Evolutionary conservation across 2,888 invertebrate genomes (phyloP).

Genomic region (Vanessa cardui): DNA sequence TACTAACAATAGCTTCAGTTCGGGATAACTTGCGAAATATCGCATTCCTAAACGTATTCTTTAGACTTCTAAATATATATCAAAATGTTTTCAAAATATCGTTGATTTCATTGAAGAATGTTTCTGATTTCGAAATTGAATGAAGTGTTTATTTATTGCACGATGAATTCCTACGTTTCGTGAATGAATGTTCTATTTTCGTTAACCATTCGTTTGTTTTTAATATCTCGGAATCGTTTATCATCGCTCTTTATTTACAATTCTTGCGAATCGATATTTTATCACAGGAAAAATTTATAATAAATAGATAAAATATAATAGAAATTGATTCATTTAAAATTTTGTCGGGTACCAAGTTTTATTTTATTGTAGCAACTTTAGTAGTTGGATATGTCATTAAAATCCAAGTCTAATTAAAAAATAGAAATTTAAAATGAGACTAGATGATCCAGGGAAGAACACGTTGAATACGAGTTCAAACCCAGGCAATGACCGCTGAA

Average conservation of each 20-base stretch:
- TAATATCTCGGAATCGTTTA: neutral
- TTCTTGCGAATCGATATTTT: neutral
- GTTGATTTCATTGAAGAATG: slow-evolving; percentile 17
- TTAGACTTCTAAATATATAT: slow-evolving; percentile 15
- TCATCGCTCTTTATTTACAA: neutral
- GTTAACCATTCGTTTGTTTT: neutral
- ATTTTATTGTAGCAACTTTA: no score
- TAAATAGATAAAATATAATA: no score
- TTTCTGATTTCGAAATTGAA: slow-evolving; percentile 15
- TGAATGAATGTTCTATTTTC: neutral
- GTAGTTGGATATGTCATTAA: no score
- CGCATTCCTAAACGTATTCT: slow-evolving; percentile 16
- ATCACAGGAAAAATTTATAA: no score
- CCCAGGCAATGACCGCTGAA: no score
- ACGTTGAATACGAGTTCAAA: no score
- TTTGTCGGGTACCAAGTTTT: no score
- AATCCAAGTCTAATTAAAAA: no score
- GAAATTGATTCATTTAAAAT: no score
- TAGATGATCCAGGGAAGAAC: no score
- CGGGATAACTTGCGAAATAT: slow-evolving; percentile 1
- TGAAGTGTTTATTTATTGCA: slow-evolving; percentile 20
- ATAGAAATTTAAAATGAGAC: no score
- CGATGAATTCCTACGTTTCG: neutral
- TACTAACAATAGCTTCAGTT: neutral
- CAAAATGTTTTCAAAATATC: slow-evolving; percentile 18